phyloP scores from a whole-genome alignment of 2,113 vertebrate genomes.

The Clupea harengus region DNA sequence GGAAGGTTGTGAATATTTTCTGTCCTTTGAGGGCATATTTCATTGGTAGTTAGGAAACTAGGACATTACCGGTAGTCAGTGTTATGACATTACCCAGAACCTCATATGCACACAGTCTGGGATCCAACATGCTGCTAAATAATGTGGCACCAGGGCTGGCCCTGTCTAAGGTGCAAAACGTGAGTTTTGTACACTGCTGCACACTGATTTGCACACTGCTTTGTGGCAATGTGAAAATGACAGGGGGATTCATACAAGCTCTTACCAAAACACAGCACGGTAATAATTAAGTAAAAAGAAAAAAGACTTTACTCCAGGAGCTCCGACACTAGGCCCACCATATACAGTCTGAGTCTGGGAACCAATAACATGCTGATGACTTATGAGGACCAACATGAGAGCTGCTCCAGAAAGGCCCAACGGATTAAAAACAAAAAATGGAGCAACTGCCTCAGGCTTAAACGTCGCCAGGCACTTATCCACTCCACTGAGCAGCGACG shows the following conservation, averaged over 20 bases:
- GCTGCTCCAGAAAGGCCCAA: background rate
- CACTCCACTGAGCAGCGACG: background rate
- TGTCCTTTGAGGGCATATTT: background rate
- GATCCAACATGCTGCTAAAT: too few relatives aligned
- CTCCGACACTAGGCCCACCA: background rate
- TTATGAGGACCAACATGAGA: background rate
- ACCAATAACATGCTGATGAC: background rate
- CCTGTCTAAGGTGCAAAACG: too few relatives aligned
- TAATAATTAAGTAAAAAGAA: background rate
- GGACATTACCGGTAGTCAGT: background rate
- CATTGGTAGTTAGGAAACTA: background rate
- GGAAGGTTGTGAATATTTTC: background rate
- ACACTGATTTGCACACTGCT: background rate
- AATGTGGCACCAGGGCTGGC: too few relatives aligned
- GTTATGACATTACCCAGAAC: background rate
- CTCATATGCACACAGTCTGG: background rate
- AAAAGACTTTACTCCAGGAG: background rate
- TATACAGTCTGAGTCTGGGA: background rate
- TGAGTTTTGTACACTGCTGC: too few relatives aligned
- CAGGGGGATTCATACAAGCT: background rate
- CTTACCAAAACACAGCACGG: too few relatives aligned
- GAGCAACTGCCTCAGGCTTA: background rate
- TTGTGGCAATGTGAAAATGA: background rate
- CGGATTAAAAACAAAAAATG: background rate
- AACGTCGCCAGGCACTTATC: background rate